Percentiles rank a stretch among this genome's conserved stretches.
Evolutionary conservation across 1,140 invertebrate species (phyloP).

Genomic region (Microplitis mediator): DNA sequence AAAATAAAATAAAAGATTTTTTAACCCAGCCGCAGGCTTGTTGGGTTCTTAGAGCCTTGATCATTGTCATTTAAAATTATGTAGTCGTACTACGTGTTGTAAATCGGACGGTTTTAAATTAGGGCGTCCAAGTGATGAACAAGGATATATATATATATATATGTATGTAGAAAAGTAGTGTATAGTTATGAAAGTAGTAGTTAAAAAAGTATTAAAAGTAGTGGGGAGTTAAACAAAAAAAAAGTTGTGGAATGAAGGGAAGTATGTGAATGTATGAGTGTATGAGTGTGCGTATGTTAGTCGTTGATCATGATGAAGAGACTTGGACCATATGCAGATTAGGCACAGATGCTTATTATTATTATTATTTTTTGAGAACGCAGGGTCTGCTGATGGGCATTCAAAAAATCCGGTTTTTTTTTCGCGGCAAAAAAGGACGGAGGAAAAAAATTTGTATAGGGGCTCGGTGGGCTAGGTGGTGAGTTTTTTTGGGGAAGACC

Average conservation of each 20-base stretch:
- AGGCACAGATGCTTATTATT: slow-evolving; percentile 53
- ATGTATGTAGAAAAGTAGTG: no score
- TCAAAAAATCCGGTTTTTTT: slow-evolving; percentile 53
- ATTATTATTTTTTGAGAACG: slow-evolving; percentile 14
- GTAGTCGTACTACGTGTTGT: neutral
- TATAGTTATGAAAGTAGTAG: neutral
- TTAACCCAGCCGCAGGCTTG: slow-evolving; percentile 16
- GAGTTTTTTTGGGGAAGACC: slow-evolving; percentile 43
- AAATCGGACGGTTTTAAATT: slow-evolving; percentile 31
- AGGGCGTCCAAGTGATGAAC: slow-evolving; percentile 8
- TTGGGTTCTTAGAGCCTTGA: neutral
- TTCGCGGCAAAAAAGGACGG: slow-evolving; percentile 28
- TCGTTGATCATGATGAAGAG: slow-evolving; percentile 52
- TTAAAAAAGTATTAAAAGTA: neutral
- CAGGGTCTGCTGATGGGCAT: slow-evolving; percentile 33
- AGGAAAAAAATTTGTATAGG: slow-evolving; percentile 7
- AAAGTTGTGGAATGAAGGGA: slow-evolving; percentile 1
- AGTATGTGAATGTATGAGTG: neutral
- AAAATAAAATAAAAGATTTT: neutral
- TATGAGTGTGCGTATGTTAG: slow-evolving; percentile 2
- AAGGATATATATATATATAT: neutral
- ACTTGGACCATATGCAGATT: slow-evolving; percentile 60
- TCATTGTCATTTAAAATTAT: slow-evolving; percentile 29
- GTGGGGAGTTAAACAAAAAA: slow-evolving; percentile 30
- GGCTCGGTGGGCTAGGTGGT: neutral